Evolutionary conservation across 2,888 invertebrate species (phyloP), one percentile per base, ranked within the genome.

Genomic region (Drosophila atripex): DNA sequence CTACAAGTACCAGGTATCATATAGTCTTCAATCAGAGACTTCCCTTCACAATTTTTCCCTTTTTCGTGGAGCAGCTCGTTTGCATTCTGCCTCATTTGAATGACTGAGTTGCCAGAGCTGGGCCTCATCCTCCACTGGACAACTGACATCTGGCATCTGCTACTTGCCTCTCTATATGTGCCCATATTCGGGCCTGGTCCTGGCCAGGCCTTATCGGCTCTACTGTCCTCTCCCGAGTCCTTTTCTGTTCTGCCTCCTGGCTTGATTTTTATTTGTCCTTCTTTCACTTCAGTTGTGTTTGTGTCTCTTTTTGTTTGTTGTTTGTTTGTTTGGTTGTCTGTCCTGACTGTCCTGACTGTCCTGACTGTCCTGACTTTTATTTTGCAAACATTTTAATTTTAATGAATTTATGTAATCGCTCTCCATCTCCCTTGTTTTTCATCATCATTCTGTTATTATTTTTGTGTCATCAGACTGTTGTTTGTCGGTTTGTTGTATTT

Each of bases 401-500:
- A 70, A 76, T 78, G 77, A 78, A 73, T 78, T 83, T 78, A 79
- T 78, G 73, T 76, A 78, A 83, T 79, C 77, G 73, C 49, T 55
- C 55, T 35, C 21, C 38, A 30, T 49, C 21, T 23, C 21, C 63
- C 30, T 41, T 25, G 25, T 25, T 0, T 6, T 25, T 23, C 21
- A 23, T 23, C 21, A 23, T 23, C 18, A 1, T 18, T 18, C 18
- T 18, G 18, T 18, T 18, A 18, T 18, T 18, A 18, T 18, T 18
- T 18, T 18, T 18, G 18, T 18, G 18, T 23, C 21, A 23, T 23
- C 4, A 4, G 21, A 23, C 3, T 23, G 21, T 23, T 38, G 51
- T 51, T 64, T 63, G 50, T 25, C 28, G 51, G 57, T 60, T 63
- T 45, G 57, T 46, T 47, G n/a, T n/a, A n/a, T n/a, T n/a, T 57